Evolutionary conservation across 2,888 invertebrate species (phyloP), one percentile per base, ranked within the genome.

Genomic region (Drosophila conformis): DNA sequence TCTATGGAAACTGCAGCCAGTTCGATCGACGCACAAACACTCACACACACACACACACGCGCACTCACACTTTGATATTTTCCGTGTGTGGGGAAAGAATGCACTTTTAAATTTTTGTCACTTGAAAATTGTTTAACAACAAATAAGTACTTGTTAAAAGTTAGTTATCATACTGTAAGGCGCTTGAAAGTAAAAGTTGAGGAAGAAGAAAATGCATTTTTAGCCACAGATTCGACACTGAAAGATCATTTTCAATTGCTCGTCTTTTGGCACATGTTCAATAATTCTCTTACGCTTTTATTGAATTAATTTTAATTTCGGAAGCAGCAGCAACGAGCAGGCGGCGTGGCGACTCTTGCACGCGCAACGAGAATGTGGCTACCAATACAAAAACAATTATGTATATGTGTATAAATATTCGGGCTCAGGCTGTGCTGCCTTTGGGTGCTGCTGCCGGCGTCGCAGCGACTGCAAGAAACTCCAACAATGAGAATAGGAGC

Each of bases 251-350:
- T 65, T 62, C 49, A 27, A 63, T 49, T 42, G 10, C 15, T 46
- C 15, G 21, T 27, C 27, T 18, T 58, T 46, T 75, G 84, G 74
- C 82, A 79, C 66, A 68, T 68, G 61, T 63, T 69, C 73, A 80
- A 68, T 53, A 54, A 60, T 74, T 73, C 54, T 27, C 84, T 84
- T 80, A 82, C 80, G 71, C 38, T 80, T 81, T 76, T 74, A 69
- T 83, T 86, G 59, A 70, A 76, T 76, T 84, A 75, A 76, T 73
- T 86, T 70, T 48, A 67, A 70, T 78, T 83, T 78, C 60, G 36
- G 63, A 58, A 49, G 33, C 40, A 56, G 48, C 53, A 74, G 48
- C 21, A 27, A 56, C 13, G 53, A 21, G 27, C 48, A 33, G 59
- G 57, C 46, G 15, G 8, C 15, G 2, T 46, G 46, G 27, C 63